phyloP scores from a whole-genome alignment of 2,888 invertebrate species.

The Lobophora halterata region DNA sequence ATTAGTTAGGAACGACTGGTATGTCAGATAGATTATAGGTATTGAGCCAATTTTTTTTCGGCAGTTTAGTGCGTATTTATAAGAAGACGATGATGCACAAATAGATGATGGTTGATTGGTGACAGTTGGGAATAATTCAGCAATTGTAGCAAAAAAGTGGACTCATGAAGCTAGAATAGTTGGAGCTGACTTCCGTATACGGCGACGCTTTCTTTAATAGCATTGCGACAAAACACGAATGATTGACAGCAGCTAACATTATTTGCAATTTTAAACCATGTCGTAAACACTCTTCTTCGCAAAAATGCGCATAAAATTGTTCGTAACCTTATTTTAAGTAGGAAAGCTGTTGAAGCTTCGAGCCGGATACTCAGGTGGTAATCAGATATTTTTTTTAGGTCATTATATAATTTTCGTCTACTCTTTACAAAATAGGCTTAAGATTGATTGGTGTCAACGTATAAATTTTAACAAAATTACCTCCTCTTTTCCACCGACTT shows the following conservation, averaged over 20 bases:
- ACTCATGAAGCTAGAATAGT: conserved; percentile 34
- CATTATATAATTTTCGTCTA: conserved; percentile 5
- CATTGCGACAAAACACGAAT: conserved; percentile 60
- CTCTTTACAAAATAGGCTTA: too few species aligned
- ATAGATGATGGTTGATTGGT: conserved; percentile 23
- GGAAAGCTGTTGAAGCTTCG: conserved; percentile 29
- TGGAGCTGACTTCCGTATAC: conserved; percentile 49
- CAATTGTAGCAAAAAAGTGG: conserved; percentile 37
- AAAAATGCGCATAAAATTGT: conserved; percentile 48
- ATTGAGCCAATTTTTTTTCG: too few species aligned
- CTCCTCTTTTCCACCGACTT: too few species aligned
- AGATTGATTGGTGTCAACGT: too few species aligned
- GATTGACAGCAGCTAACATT: conserved; percentile 61
- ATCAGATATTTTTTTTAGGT: not conserved
- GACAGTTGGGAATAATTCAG: not conserved
- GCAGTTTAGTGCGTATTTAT: too few species aligned
- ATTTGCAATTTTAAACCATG: conserved; percentile 53
- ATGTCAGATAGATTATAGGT: too few species aligned
- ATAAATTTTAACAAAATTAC: too few species aligned
- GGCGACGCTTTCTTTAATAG: conserved; percentile 59
- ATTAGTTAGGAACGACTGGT: too few species aligned
- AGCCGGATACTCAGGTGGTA: conserved; percentile 4
- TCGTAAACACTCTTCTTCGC: conserved; percentile 45
- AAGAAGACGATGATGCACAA: conserved; percentile 29
- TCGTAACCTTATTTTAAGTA: conserved; percentile 31